These are phyloP conservation scores for Hydroisotoma schaefferi DNA, from an alignment of 2,888 invertebrate genomes.

Conservation along the genomic window DNA sequence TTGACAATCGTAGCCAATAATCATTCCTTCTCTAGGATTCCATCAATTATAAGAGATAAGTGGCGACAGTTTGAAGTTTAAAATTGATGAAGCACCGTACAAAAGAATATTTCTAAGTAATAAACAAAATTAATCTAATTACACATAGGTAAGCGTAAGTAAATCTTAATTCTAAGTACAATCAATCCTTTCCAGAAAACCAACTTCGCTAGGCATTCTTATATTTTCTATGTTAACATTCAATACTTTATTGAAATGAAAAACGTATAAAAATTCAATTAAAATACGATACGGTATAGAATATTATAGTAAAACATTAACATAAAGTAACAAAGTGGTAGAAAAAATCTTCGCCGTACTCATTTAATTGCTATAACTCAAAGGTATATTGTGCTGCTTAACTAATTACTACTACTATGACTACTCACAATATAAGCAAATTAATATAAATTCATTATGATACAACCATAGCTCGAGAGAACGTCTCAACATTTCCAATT, in stretches of 20 bases:
- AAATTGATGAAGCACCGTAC: conserved; percentile 3
- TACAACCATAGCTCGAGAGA: conserved; percentile 32
- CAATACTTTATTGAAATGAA: no score
- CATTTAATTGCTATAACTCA: no score
- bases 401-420: no score
- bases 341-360: no score
- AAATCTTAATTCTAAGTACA: no score
- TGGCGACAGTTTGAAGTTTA: conserved; percentile 2
- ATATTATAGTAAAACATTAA: neutral
- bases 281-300: neutral
- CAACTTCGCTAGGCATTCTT: no score
- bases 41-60: no score
- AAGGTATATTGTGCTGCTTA: no score
- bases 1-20: no score
- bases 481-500: conserved; percentile 21
- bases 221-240: no score
- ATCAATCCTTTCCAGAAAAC: no score
- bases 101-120: neutral
- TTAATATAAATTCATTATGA: conserved; percentile 8
- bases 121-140: conserved; percentile 8
- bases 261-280: neutral
- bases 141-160: neutral
- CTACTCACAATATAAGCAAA: neutral
- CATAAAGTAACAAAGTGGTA: neutral
- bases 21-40: no score